Conservation (phyloP, 2,888 invertebrate species). For the Podotricha telesiphe region DNA sequence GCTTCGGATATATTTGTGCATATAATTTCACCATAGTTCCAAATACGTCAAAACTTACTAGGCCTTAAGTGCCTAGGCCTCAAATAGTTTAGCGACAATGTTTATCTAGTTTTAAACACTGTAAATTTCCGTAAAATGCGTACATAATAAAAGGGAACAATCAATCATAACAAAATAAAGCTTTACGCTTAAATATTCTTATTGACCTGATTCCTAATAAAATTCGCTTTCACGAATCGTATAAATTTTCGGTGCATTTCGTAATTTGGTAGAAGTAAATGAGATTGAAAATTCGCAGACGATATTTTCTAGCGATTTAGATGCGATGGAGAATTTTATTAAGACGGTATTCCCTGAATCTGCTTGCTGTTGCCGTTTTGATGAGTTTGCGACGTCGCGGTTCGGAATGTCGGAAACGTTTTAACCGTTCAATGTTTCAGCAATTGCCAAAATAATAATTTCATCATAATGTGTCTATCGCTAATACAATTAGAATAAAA, state of each 20-base stretch:
- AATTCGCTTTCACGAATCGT: constrained; percentile 30
- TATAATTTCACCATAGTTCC: no score
- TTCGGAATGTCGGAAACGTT: no score
- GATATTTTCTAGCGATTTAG: constrained; percentile 17
- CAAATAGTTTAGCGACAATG: no score
- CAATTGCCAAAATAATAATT: not conserved
- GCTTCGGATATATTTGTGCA: no score
- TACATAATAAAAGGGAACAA: no score
- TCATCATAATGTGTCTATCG: no score
- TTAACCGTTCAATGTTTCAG: no score
- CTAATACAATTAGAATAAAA: no score
- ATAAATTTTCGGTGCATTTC: constrained; percentile 25
- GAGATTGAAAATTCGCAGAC: constrained; percentile 36
- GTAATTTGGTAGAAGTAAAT: constrained; percentile 30
- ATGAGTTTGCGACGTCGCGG: constrained; percentile 6
- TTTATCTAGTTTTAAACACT: no score
- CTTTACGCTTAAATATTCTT: not conserved
- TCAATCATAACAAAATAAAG: not conserved
- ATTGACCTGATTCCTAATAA: constrained; percentile 39
- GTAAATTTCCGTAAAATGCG: no score
- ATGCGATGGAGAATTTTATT: constrained; percentile 15
- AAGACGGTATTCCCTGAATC: constrained; percentile 16
- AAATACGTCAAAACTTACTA: no score
- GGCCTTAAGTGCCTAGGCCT: no score
- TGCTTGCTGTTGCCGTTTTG: constrained; percentile 16